phyloP scores from a whole-genome alignment of 1,140 invertebrate species.

The Meloidogyne floridensis region DNA sequence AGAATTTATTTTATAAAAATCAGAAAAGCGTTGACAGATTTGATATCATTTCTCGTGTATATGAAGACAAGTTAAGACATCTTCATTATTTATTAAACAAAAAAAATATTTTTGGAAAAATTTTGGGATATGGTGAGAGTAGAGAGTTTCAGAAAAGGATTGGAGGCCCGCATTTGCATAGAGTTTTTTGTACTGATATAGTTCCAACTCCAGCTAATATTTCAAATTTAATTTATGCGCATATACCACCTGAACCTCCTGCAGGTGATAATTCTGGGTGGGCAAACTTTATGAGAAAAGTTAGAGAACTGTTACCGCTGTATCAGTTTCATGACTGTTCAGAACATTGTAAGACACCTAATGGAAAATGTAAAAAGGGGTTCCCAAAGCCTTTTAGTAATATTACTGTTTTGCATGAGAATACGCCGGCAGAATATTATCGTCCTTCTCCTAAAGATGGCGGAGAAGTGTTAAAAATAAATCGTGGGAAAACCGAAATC shows the following conservation, averaged over 20 bases:
- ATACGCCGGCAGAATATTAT: neutral
- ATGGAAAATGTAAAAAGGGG: constrained; percentile 8
- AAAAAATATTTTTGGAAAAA: constrained; percentile 4
- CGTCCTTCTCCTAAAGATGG: neutral
- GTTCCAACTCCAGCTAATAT: neutral
- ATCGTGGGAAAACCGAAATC: neutral
- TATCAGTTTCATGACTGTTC: constrained; percentile 7
- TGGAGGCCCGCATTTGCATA: no score
- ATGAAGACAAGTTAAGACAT: constrained; percentile 13
- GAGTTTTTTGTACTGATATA: no score
- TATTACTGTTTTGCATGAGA: neutral
- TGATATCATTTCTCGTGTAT: neutral
- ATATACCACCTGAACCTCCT: no score
- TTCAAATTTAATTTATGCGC: neutral
- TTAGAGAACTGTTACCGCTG: neutral
- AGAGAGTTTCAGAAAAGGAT: no score
- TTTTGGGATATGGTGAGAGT: neutral
- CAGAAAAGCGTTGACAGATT: neutral
- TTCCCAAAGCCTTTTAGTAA: constrained; percentile 9
- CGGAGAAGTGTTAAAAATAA: neutral
- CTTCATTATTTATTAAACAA: neutral
- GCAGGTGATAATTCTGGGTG: no score
- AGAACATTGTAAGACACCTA: neutral
- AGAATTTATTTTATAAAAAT: neutral
- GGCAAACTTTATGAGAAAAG: no score